Percentiles rank a stretch among this genome's conserved stretches.
Conservation (phyloP, 1,140 invertebrate species). For the Heliconius melpomene region DNA sequence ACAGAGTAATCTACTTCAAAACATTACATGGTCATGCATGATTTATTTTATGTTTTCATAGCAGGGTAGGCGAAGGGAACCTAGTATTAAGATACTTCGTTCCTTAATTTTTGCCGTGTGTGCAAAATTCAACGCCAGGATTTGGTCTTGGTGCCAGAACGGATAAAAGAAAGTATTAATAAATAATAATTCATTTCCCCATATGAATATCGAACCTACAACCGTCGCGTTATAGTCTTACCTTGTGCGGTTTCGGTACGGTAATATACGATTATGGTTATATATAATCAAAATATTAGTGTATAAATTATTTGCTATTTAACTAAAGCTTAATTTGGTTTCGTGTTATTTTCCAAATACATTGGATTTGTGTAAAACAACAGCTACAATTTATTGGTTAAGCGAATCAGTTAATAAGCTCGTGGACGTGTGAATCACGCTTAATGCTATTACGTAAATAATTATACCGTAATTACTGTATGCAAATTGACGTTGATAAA, state of each 20-base stretch:
- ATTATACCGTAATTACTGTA: neutral
- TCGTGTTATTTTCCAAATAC: slow-evolving; percentile 1
- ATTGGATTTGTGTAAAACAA: slow-evolving; percentile 17
- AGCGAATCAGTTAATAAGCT: slow-evolving; percentile 17
- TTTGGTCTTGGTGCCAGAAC: too few species aligned
- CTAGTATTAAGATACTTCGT: too few species aligned
- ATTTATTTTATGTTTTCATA: too few species aligned
- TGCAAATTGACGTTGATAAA: neutral
- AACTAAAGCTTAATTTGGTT: neutral
- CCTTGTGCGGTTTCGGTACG: too few species aligned
- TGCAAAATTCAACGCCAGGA: too few species aligned
- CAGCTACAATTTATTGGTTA: slow-evolving; percentile 22
- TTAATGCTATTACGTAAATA: neutral
- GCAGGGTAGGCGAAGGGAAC: too few species aligned
- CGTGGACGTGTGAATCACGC: slow-evolving; percentile 19
- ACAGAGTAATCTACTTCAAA: neutral
- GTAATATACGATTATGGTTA: too few species aligned
- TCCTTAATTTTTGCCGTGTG: too few species aligned
- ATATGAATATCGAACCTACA: too few species aligned
- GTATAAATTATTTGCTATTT: neutral
- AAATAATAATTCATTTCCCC: too few species aligned
- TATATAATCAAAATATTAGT: neutral
- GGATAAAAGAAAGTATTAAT: too few species aligned
- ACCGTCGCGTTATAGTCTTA: too few species aligned
- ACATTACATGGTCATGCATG: neutral